Conservation (phyloP, 2,797 vertebrate genomes). For the Pantherophis alleghaniensis region DNA sequence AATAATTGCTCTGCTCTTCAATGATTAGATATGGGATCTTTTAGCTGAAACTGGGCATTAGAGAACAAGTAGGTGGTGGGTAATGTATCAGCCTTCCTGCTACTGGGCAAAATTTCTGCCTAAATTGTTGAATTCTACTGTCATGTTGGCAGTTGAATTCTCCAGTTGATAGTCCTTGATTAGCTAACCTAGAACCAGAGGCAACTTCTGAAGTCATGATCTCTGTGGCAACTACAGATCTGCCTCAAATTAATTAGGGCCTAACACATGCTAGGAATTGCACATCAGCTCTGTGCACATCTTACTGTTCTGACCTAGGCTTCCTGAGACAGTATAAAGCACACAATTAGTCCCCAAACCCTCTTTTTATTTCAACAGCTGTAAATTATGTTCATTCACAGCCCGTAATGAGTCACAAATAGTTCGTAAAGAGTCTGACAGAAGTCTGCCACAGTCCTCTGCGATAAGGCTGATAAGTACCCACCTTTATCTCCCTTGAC, state of each 20-base stretch:
- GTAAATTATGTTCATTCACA: too few relatives aligned
- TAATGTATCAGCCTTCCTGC: neutral
- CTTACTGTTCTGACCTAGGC: too few relatives aligned
- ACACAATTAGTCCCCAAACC: too few relatives aligned
- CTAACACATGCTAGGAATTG: neutral
- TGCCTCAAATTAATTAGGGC: neutral
- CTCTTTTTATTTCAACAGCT: too few relatives aligned
- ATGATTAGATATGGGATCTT: neutral
- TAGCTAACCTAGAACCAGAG: neutral
- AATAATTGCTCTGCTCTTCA: neutral
- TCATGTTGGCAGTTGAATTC: neutral
- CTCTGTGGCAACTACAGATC: neutral
- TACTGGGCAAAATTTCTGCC: neutral
- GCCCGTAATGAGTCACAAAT: too few relatives aligned
- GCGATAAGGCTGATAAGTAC: too few relatives aligned
- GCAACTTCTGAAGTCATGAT: neutral
- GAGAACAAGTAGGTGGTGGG: neutral
- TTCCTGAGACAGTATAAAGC: too few relatives aligned
- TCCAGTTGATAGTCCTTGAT: neutral
- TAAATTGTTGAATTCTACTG: neutral
- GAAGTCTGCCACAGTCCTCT: too few relatives aligned
- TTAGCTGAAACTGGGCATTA: neutral
- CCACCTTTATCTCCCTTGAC: too few relatives aligned
- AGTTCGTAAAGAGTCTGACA: too few relatives aligned
- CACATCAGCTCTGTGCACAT: neutral